A percentile compares a stretch with the other conserved stretches of the same genome.
Conservation (phyloP, 2,888 invertebrate species). For the Leucophenga montana region DNA sequence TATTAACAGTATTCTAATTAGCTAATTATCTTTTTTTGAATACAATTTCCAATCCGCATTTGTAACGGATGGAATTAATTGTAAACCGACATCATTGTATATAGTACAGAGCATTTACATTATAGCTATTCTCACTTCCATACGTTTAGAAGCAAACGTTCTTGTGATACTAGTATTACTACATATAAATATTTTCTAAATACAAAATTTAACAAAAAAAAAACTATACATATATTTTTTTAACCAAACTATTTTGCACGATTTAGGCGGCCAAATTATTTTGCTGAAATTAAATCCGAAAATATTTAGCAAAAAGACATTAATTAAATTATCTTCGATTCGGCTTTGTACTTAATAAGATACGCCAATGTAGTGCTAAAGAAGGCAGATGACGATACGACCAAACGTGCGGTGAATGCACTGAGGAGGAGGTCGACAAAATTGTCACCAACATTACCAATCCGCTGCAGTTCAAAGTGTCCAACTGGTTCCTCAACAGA, state of each 20-base stretch:
- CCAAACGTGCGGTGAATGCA: slow-evolving; percentile 99
- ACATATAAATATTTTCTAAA: too few species aligned
- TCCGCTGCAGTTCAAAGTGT: slow-evolving; percentile 99
- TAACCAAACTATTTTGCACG: too few species aligned
- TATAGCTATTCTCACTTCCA: not conserved
- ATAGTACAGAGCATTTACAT: not conserved
- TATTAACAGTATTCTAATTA: slow-evolving; percentile 11
- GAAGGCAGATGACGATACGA: slow-evolving; percentile 98
- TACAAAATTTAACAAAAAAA: too few species aligned
- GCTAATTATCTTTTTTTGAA: not conserved
- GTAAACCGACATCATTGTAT: not conserved
- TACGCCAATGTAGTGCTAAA: slow-evolving; percentile 98
- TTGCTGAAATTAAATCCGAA: too few species aligned
- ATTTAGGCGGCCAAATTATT: too few species aligned
- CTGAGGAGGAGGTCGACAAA: slow-evolving; percentile 98
- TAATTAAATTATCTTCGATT: too few species aligned
- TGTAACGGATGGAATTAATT: not conserved
- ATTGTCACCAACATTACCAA: slow-evolving; percentile 98
- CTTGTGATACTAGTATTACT: slow-evolving; percentile 22
- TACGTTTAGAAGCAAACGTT: not conserved
- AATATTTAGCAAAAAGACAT: too few species aligned
- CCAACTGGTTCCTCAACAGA: slow-evolving; percentile 99
- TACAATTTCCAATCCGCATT: not conserved
- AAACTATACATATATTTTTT: too few species aligned
- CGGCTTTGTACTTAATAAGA: too few species aligned